Evolutionary conservation across 2,113 vertebrate species (phyloP).

Genomic region (Cochlearius cochlearius): DNA sequence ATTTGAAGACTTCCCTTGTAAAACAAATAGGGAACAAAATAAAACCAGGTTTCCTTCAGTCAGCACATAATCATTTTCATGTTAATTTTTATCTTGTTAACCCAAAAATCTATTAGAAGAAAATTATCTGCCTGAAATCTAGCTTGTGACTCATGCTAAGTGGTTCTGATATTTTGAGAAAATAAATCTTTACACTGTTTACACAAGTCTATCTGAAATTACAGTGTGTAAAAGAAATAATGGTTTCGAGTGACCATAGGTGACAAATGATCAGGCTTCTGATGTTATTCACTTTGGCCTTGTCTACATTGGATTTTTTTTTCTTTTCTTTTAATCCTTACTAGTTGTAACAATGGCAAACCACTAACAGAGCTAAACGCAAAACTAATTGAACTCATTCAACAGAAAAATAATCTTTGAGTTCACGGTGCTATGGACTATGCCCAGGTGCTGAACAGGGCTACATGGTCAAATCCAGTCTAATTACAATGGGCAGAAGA

Average conservation of each 20-base stretch:
- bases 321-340: not conserved
- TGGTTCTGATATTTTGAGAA: conserved; percentile 71
- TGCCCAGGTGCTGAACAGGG: not conserved
- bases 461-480: not conserved
- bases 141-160: conserved; percentile 68
- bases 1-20: conserved; percentile 54
- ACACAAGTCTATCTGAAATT: conserved; percentile 65
- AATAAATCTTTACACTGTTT: conserved; percentile 69
- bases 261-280: conserved; percentile 68
- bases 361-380: not conserved
- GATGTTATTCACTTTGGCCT: conserved; percentile 55
- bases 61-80: conserved; percentile 50
- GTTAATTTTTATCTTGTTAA: conserved; percentile 56
- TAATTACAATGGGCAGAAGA: not conserved
- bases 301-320: not conserved
- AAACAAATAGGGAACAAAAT: conserved; percentile 59
- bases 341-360: conserved; percentile 1
- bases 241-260: conserved; percentile 54
- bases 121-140: conserved; percentile 72
- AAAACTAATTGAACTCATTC: not conserved
- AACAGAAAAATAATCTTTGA: not conserved
- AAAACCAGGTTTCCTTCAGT: conserved; percentile 43
- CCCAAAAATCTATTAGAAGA: conserved; percentile 64
- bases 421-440: rapidly evolving
- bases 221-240: conserved; percentile 65